Evolutionary conservation across 2,797 vertebrate species (phyloP).

Genomic region (Calcarius lapponicus): DNA sequence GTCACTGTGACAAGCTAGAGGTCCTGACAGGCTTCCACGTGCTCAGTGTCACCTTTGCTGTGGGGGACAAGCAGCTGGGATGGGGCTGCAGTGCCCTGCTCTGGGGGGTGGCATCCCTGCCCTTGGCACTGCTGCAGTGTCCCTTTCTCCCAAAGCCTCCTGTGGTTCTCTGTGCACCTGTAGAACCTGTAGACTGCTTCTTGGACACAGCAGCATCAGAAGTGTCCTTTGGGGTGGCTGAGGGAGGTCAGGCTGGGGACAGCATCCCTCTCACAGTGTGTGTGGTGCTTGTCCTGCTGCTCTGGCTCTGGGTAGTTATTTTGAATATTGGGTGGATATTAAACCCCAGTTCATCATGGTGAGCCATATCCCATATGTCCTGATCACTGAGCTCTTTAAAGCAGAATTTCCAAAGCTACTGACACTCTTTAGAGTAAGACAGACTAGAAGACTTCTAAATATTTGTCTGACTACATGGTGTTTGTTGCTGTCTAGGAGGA

Average conservation of each 20-base stretch:
- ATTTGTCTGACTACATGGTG: accelerated
- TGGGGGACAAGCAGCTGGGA: background rate
- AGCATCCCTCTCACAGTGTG: accelerated
- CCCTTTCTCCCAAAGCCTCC: background rate
- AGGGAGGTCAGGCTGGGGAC: background rate
- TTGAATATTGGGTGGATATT: background rate
- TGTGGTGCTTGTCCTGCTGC: background rate
- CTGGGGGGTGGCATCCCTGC: background rate
- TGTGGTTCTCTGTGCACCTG: accelerated
- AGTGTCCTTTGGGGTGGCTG: background rate
- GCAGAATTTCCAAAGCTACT: background rate
- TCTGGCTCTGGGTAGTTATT: background rate
- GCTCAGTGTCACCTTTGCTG: background rate
- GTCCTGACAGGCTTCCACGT: background rate
- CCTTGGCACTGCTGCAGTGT: background rate
- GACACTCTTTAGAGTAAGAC: background rate
- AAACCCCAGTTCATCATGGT: background rate
- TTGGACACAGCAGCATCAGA: background rate
- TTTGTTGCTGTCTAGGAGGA: background rate
- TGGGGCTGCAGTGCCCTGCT: background rate
- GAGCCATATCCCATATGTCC: accelerated
- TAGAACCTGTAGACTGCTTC: accelerated
- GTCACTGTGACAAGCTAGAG: no score
- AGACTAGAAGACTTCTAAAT: background rate
- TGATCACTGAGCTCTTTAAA: background rate